Evolutionary conservation across 2,113 vertebrate genomes (phyloP).

Genomic region (Aviceda subcristata): DNA sequence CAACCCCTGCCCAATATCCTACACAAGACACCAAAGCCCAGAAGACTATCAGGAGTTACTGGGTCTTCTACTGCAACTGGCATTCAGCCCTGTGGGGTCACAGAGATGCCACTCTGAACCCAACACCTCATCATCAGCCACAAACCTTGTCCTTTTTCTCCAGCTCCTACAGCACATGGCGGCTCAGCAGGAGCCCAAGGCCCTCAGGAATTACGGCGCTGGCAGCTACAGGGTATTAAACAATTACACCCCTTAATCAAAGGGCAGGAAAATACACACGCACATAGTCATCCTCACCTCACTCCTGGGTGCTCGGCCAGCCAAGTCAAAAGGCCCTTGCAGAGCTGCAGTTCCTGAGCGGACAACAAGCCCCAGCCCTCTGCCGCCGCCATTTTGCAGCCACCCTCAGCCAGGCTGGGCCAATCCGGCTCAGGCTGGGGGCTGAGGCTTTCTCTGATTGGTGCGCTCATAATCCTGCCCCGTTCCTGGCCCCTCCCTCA

Average conservation of each 20-base stretch:
- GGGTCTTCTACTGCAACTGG: neutral
- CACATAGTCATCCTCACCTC: neutral
- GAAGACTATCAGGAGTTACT: neutral
- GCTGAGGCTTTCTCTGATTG: neutral
- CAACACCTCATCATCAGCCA: neutral
- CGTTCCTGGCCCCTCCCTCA: neutral
- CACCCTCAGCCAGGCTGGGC: neutral
- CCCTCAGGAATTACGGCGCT: fast-evolving
- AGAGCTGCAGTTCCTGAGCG: fast-evolving
- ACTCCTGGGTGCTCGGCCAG: fast-evolving
- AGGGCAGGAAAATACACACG: fast-evolving
- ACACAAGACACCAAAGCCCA: neutral
- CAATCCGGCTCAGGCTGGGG: neutral
- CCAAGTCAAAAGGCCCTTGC: fast-evolving
- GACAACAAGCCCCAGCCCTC: fast-evolving
- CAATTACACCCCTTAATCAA: fast-evolving
- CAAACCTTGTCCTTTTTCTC: neutral
- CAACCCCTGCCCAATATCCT: fast-evolving
- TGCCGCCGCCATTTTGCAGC: fast-evolving
- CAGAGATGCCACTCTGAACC: neutral
- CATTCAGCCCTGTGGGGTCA: neutral
- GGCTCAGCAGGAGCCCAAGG: fast-evolving
- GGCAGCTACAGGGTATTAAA: fast-evolving
- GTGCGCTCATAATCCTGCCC: fast-evolving
- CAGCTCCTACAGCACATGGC: fast-evolving